These are phyloP conservation scores for Apis mellifera DNA, from an alignment of 1,140 invertebrate genomes.

Conservation along the genomic window Amel_HAv3.1 CM009940.2:12084501-12085000, in stretches of 20 bases:
- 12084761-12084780: too few species aligned
- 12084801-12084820: not conserved
- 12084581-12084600: slow-evolving; percentile 23
- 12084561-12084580: slow-evolving; percentile 42
- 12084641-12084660: too few species aligned
- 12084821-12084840: not conserved
- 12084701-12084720: not conserved
- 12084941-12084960: not conserved
- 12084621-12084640: too few species aligned
- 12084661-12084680: slow-evolving; percentile 5
- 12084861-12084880: slow-evolving; percentile 14
- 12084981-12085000: not conserved
- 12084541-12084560: slow-evolving; percentile 33
- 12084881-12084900: not conserved
- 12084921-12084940: slow-evolving; percentile 32
- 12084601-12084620: too few species aligned
- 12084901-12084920: not conserved
- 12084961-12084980: not conserved
- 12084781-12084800: too few species aligned
- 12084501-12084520: slow-evolving; percentile 40
- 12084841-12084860: not conserved
- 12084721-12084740: not conserved
- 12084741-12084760: too few species aligned
- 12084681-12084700: not conserved
- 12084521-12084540: slow-evolving; percentile 27